phyloP scores from a whole-genome alignment of 2,888 invertebrate species.

The Syrista parreyssii region DNA sequence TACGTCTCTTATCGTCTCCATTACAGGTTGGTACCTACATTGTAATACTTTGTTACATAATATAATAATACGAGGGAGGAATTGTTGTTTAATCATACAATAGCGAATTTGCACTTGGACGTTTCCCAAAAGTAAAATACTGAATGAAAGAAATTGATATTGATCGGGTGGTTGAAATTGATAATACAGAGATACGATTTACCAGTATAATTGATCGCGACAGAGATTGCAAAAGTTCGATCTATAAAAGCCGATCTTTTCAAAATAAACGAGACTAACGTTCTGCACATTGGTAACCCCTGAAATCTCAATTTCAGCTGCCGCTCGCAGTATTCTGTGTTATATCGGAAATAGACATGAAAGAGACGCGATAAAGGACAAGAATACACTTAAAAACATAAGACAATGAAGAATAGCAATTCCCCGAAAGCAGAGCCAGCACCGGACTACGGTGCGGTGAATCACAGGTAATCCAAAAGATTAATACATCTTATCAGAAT shows the following conservation, averaged over 20 bases:
- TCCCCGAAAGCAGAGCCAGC: background rate
- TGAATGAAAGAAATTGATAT: background rate
- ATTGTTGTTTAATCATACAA: background rate
- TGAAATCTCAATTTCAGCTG: background rate
- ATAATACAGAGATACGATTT: background rate
- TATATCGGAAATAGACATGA: background rate
- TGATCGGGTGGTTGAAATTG: background rate
- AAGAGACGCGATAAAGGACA: background rate
- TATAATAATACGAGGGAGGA: background rate
- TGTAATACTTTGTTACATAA: background rate
- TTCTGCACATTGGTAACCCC: background rate
- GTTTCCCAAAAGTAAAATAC: background rate
- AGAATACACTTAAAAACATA: background rate
- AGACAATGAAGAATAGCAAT: background rate
- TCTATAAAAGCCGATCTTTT: background rate
- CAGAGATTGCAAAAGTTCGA: background rate
- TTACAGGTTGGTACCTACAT: background rate
- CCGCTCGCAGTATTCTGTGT: background rate
- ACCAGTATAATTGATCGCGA: background rate
- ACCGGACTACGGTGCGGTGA: background rate
- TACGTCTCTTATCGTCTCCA: background rate
- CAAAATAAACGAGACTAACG: background rate
- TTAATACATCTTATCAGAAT: background rate
- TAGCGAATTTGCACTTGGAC: background rate
- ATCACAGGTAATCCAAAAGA: background rate